Evolutionary conservation across 2,888 invertebrate species (phyloP).

Genomic region (Mythimna lalbum): DNA sequence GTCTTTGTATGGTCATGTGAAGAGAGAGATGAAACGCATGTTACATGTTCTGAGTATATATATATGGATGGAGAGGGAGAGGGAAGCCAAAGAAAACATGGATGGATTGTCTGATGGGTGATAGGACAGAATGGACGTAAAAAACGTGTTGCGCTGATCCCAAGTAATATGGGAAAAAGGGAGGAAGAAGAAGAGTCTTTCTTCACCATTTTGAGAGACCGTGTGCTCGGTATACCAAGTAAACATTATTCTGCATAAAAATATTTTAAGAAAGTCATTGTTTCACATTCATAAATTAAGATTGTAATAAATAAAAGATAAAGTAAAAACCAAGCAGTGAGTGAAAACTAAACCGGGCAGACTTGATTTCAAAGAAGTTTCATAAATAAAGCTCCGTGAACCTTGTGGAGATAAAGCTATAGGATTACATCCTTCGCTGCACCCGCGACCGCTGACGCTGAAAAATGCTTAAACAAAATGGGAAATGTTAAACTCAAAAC

Average conservation of each 20-base stretch:
- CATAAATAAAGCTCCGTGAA: slow-evolving; percentile 32
- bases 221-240: not conserved
- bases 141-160: too few species aligned
- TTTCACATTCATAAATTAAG: not conserved
- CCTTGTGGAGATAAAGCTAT: slow-evolving; percentile 25
- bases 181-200: too few species aligned
- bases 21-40: too few species aligned
- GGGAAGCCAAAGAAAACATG: too few species aligned
- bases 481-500: slow-evolving; percentile 8
- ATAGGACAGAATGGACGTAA: too few species aligned
- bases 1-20: too few species aligned
- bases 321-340: not conserved
- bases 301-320: not conserved
- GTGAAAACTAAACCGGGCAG: slow-evolving; percentile 21
- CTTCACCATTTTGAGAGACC: not conserved
- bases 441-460: slow-evolving; percentile 11
- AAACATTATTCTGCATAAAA: not conserved
- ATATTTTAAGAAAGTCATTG: not conserved
- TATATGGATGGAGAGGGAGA: too few species aligned
- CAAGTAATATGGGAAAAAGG: too few species aligned
- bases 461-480: slow-evolving; percentile 25
- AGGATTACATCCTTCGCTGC: slow-evolving; percentile 32
- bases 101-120: too few species aligned
- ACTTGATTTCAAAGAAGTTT: slow-evolving; percentile 45
- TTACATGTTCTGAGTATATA: too few species aligned